Percentiles rank a stretch among this genome's conserved stretches.
Evolutionary conservation across 2,797 vertebrate species (phyloP).

Genomic region (Pterois miles): DNA sequence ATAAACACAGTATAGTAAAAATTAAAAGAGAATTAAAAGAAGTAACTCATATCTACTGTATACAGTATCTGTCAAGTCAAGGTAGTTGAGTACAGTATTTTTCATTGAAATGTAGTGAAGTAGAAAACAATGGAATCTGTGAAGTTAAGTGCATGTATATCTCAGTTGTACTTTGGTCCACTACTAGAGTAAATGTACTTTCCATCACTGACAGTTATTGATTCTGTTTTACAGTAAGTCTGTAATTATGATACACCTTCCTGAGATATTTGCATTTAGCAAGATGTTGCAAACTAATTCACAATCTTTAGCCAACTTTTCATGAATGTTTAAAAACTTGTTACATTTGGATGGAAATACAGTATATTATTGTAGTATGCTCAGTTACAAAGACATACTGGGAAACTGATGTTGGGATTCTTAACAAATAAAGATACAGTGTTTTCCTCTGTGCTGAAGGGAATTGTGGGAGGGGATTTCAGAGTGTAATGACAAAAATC

Average conservation of each 20-base stretch:
- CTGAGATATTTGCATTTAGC: background rate
- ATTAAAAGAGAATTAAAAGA: no score
- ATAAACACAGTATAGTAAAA: no score
- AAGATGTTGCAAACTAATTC: background rate
- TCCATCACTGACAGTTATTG: background rate
- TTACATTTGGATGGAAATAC: background rate
- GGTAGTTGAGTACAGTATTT: background rate
- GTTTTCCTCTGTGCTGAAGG: conserved; percentile 4
- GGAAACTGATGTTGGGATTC: background rate
- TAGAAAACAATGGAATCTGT: background rate
- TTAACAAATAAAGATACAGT: background rate
- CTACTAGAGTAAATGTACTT: background rate
- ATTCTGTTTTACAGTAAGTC: background rate
- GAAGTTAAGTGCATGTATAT: background rate
- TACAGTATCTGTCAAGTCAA: background rate
- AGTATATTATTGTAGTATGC: background rate
- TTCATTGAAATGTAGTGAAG: background rate
- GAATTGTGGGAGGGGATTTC: background rate
- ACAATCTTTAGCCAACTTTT: background rate
- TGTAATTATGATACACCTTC: background rate
- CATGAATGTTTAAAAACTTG: background rate
- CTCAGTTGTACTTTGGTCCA: background rate
- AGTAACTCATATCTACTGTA: background rate
- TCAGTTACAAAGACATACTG: background rate
- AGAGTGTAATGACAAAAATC: background rate